phyloP scores from a whole-genome alignment of 2,797 vertebrate genomes.

The Enteromius paludinosus region DNA sequence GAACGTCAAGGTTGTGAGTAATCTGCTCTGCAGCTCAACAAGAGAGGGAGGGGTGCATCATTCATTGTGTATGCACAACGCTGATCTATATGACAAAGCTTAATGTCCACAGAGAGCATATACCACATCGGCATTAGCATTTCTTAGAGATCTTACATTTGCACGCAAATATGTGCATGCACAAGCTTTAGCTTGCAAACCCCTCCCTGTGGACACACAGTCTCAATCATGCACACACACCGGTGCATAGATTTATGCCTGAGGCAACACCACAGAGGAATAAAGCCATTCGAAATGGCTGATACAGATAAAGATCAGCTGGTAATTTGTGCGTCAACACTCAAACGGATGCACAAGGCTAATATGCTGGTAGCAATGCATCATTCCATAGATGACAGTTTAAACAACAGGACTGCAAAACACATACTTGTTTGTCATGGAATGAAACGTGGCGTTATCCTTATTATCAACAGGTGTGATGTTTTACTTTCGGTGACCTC shows the following conservation, averaged over 20 bases:
- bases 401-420: neutral
- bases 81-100: constrained; percentile 20
- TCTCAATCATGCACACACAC: neutral
- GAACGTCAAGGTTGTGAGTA: constrained; percentile 43
- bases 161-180: constrained; percentile 32
- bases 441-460: neutral
- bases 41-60: neutral
- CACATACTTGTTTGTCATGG: neutral
- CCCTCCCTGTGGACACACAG: constrained; percentile 13
- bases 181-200: constrained; percentile 23
- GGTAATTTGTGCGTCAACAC: constrained; percentile 5
- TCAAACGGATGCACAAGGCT: neutral
- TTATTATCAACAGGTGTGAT: constrained; percentile 7
- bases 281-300: neutral
- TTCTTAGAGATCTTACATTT: constrained; percentile 20
- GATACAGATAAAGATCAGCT: constrained; percentile 16
- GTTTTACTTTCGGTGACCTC: constrained; percentile 13
- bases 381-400: constrained; percentile 12
- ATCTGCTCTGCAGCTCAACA: constrained; percentile 32
- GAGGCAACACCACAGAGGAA: neutral
- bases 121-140: constrained; percentile 14
- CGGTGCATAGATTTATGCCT: constrained; percentile 22
- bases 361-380: neutral
- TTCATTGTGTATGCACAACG: constrained; percentile 29
- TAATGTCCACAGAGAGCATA: constrained; percentile 32